phyloP scores from a whole-genome alignment of 2,113 vertebrate species.

The Limnothrissa miodon region DNA sequence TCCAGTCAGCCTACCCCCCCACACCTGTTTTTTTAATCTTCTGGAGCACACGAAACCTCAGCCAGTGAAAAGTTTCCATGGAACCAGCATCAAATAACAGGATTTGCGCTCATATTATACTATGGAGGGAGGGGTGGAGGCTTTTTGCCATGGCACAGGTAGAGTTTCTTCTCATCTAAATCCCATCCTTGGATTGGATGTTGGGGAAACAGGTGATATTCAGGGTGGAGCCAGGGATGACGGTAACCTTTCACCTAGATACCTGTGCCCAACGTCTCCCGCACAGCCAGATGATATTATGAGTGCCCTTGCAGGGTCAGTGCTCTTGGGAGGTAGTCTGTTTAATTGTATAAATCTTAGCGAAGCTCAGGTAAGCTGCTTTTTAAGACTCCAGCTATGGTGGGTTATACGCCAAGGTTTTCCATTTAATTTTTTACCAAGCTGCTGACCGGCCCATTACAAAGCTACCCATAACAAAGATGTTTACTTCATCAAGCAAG shows the following conservation, averaged over 20 bases:
- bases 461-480: background rate
- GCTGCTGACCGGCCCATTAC: background rate
- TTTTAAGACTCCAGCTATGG: background rate
- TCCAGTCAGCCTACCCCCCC: too few species aligned
- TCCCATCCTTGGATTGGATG: background rate
- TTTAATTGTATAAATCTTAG: background rate
- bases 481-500: background rate
- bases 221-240: background rate
- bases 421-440: background rate
- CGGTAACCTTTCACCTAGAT: background rate
- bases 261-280: too few species aligned
- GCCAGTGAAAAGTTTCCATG: background rate
- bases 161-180: background rate
- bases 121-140: background rate
- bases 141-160: background rate
- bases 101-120: background rate
- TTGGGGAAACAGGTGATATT: background rate
- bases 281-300: background rate
- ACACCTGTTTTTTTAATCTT: background rate
- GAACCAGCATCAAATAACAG: background rate
- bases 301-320: background rate
- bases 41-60: background rate
- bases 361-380: too few species aligned
- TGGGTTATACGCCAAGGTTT: background rate
- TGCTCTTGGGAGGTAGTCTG: background rate